Percentiles rank a stretch among this genome's conserved stretches.
Conservation (phyloP, 2,797 vertebrate species). For the Borostomias antarcticus region DNA sequence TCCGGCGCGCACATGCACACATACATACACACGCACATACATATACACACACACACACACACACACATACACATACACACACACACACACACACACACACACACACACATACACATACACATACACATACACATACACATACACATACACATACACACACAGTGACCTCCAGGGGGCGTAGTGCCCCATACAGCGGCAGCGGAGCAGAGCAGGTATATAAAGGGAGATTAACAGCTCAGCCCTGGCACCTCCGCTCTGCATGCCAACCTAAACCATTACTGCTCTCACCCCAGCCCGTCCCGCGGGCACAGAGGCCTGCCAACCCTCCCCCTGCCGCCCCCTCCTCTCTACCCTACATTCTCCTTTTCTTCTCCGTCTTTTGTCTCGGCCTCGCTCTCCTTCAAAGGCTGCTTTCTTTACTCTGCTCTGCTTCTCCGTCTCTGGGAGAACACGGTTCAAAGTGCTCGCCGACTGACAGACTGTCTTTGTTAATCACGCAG, state of each 20-base stretch:
- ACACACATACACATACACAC: constrained; percentile 10
- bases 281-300: constrained; percentile 59
- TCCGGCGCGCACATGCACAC: neutral
- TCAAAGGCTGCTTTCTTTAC: neutral
- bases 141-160: neutral
- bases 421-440: neutral
- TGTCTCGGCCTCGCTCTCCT: constrained; percentile 13
- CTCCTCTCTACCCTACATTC: neutral
- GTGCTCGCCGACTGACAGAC: no score
- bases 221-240: constrained; percentile 44
- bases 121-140: constrained; percentile 1
- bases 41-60: constrained; percentile 8
- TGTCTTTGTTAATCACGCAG: no score
- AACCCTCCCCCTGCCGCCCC: neutral
- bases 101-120: neutral
- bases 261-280: constrained; percentile 78
- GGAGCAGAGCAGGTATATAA: constrained; percentile 22
- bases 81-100: neutral
- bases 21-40: constrained; percentile 9
- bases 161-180: constrained; percentile 22
- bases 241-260: constrained; percentile 46
- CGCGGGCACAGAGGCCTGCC: constrained; percentile 38
- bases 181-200: neutral
- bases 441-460: no score
- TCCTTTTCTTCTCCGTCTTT: neutral